phyloP scores from a whole-genome alignment of 1,140 invertebrate species.

The Diploscapter pachys region DNA sequence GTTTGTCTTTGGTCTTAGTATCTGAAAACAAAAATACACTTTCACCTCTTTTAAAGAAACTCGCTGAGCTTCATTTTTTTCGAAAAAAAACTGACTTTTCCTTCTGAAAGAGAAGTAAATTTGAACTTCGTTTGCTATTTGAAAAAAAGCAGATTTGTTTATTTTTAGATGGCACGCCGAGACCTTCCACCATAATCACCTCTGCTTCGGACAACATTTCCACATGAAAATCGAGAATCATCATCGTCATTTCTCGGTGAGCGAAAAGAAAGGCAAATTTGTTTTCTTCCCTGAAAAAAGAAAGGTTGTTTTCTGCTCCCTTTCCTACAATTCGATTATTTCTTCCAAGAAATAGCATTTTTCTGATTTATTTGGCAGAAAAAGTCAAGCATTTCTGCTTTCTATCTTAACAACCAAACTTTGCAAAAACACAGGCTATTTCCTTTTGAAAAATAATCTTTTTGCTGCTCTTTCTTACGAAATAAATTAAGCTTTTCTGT shows the following conservation, averaged over 20 bases:
- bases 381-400: too few relatives aligned
- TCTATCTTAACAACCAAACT: too few relatives aligned
- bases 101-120: too few relatives aligned
- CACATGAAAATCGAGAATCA: constrained; percentile 42
- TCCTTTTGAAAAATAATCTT: neutral
- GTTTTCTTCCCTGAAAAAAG: neutral
- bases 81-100: too few relatives aligned
- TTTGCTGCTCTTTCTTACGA: too few relatives aligned
- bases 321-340: too few relatives aligned
- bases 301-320: neutral
- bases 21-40: too few relatives aligned
- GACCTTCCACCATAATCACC: constrained; percentile 29
- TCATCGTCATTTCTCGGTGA: constrained; percentile 31
- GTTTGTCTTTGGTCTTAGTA: neutral
- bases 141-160: neutral
- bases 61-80: too few relatives aligned
- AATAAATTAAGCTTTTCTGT: neutral
- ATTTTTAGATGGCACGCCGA: constrained; percentile 32
- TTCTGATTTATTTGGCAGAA: too few relatives aligned
- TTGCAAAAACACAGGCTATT: neutral
- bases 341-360: too few relatives aligned
- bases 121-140: neutral
- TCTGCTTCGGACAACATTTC: constrained; percentile 28
- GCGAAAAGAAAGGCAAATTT: neutral
- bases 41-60: too few relatives aligned